Percentiles rank a stretch among this genome's conserved stretches.
Conservation (phyloP, 37 sponge, comb jelly and placozoan species). For the Crambe crambe region DNA sequence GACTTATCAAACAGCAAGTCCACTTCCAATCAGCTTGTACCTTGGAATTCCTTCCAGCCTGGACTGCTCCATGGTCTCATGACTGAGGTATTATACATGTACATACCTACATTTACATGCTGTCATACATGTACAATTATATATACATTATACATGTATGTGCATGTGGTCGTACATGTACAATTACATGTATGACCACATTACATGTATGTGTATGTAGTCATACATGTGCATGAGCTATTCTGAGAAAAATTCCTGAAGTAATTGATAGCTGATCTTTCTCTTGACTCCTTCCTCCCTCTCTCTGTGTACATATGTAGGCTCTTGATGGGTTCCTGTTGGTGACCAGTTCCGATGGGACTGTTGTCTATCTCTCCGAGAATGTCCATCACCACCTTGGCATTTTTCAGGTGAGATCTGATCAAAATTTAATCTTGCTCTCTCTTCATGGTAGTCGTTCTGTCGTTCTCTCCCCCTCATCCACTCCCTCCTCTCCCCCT, state of each 20-base stretch:
- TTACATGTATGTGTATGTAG: neutral
- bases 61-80: too few relatives aligned
- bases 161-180: neutral
- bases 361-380: constrained; percentile 48
- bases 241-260: too few relatives aligned
- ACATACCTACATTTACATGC: constrained; percentile 47
- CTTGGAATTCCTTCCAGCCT: too few relatives aligned
- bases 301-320: too few relatives aligned
- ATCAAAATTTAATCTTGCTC: neutral
- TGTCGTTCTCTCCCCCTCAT: too few relatives aligned
- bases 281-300: too few relatives aligned
- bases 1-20: neutral
- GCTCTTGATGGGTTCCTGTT: constrained; percentile 47
- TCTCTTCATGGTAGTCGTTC: neutral
- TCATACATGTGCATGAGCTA: neutral
- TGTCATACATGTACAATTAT: constrained; percentile 19
- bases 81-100: too few relatives aligned
- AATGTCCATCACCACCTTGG: constrained; percentile 54
- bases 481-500: too few relatives aligned
- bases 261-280: too few relatives aligned
- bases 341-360: constrained; percentile 35
- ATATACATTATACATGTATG: neutral
- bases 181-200: constrained; percentile 34
- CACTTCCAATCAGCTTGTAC: too few relatives aligned
- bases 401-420: constrained; percentile 42